phyloP scores from a whole-genome alignment of 2,888 invertebrate species.

The Stenolophus ochropezus region DNA sequence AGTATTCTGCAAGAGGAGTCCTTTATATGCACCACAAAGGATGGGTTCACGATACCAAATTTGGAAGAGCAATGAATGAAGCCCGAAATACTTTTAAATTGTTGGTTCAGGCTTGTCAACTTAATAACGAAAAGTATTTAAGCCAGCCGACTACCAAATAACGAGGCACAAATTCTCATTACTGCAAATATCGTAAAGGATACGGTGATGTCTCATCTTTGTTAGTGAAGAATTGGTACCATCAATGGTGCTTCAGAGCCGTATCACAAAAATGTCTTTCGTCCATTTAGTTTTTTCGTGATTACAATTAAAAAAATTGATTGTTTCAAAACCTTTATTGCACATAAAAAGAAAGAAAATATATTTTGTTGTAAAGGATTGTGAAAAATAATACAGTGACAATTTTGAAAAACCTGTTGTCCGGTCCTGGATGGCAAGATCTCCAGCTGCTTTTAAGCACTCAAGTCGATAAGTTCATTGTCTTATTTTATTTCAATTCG shows the following conservation, averaged over 20 bases:
- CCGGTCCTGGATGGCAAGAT: slow-evolving; percentile 6
- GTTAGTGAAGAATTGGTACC: neutral
- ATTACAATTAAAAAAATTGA: too few species aligned
- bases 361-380: too few species aligned
- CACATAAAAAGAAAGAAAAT: too few species aligned
- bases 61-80: slow-evolving; percentile 17
- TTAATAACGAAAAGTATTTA: slow-evolving; percentile 38
- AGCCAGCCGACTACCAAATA: slow-evolving; percentile 4
- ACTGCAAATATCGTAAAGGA: slow-evolving; percentile 47
- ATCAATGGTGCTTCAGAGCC: slow-evolving; percentile 1
- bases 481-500: slow-evolving; percentile 51
- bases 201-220: slow-evolving; percentile 40
- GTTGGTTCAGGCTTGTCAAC: slow-evolving; percentile 25
- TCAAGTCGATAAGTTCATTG: slow-evolving; percentile 46
- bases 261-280: neutral
- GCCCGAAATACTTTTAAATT: slow-evolving; percentile 38
- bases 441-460: slow-evolving; percentile 42
- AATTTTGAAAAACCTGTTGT: neutral
- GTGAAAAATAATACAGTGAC: neutral
- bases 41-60: neutral
- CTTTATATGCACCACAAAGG: neutral
- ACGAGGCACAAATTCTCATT: slow-evolving; percentile 49
- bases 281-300: too few species aligned
- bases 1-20: neutral
- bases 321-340: too few species aligned